Evolutionary conservation across 2,113 vertebrate species (phyloP).

Genomic region (Chamaea fasciata): DNA sequence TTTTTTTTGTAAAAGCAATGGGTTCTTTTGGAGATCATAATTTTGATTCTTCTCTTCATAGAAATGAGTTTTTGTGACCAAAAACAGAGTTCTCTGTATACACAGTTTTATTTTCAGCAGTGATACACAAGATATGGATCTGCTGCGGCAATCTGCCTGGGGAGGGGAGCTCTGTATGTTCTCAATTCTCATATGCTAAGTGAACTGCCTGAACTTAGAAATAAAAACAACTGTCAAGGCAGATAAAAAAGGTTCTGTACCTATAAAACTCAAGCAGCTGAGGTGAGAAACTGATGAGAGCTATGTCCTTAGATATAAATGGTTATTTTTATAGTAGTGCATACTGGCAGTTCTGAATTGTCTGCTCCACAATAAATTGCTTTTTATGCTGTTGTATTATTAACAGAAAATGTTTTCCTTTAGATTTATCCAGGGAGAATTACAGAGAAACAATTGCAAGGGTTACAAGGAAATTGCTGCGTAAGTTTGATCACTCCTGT

Average conservation of each 20-base stretch:
- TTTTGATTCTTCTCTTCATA: neutral
- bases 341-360: neutral
- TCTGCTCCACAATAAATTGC: neutral
- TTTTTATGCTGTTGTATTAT: neutral
- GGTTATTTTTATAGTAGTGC: neutral
- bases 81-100: neutral
- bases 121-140: fast-evolving
- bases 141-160: neutral
- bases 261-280: neutral
- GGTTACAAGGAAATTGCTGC: conserved; percentile 86
- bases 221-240: neutral
- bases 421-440: conserved; percentile 88
- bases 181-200: neutral
- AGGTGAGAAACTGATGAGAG: neutral
- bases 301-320: neutral
- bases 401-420: neutral
- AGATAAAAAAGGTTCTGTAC: neutral
- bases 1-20: neutral
- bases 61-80: neutral
- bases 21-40: neutral
- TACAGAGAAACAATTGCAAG: conserved; percentile 87
- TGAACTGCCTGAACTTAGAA: neutral
- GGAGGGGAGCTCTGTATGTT: neutral
- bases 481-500: conserved; percentile 74
- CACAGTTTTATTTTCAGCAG: neutral